A percentile compares a stretch with the other conserved stretches of the same genome.
Conservation (phyloP, 30 jellyfish, hydroid and myxozoan species). For the Cassiopea xamachana region DNA sequence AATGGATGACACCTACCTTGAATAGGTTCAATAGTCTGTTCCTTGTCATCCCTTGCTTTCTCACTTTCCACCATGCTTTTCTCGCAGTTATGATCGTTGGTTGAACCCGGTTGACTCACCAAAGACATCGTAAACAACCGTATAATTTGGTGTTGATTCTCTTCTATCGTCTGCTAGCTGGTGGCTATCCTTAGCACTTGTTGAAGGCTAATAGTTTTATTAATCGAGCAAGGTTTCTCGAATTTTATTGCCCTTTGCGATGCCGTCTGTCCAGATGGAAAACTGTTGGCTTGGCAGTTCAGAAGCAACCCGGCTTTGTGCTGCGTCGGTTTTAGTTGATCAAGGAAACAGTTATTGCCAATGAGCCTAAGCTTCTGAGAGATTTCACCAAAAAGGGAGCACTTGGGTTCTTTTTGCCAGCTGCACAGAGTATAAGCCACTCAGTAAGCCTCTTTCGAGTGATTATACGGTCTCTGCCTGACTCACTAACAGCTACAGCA, state of each 20-base stretch:
- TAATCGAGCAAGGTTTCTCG: neutral
- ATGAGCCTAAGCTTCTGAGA: constrained; percentile 3
- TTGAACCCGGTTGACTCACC: constrained; percentile 56
- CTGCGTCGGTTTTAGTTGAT: constrained; percentile 8
- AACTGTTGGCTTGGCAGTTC: neutral
- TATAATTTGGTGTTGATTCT: neutral
- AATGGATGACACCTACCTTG: constrained; percentile 74
- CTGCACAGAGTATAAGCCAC: constrained; percentile 26
- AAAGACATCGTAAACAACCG: constrained; percentile 51
- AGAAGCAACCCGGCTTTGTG: neutral
- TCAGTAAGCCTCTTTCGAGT: constrained; percentile 54
- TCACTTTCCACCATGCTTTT: constrained; percentile 64
- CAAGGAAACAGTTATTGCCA: constrained; percentile 1
- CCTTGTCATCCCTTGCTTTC: constrained; percentile 63
- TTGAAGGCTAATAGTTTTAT: neutral
- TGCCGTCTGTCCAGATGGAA: neutral
- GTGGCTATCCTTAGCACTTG: neutral
- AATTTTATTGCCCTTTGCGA: neutral
- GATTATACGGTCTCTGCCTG: constrained; percentile 38
- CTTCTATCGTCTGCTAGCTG: neutral
- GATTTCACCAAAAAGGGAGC: neutral
- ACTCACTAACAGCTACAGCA: constrained; percentile 18
- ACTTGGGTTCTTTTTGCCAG: constrained; percentile 8
- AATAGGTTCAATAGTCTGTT: constrained; percentile 65
- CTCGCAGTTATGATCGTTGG: constrained; percentile 66